Evolutionary conservation across 1,140 invertebrate species (phyloP).

Genomic region (Drosophila paulistorum): DNA sequence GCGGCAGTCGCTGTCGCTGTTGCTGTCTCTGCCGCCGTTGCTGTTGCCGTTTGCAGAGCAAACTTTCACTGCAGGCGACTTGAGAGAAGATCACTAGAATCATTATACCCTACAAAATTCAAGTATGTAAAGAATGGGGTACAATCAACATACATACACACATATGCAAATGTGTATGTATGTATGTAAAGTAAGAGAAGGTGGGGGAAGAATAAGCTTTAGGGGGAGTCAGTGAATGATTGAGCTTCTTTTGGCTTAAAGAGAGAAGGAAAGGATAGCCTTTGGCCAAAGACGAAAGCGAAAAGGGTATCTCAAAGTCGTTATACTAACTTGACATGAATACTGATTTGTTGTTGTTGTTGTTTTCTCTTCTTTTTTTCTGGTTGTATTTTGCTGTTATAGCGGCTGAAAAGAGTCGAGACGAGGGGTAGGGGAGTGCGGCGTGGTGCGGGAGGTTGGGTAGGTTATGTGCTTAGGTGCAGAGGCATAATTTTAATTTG

Average conservation of each 20-base stretch:
- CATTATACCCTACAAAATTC: constrained; percentile 15
- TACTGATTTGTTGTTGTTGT: not conserved
- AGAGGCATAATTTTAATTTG: constrained; percentile 75
- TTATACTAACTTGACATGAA: not conserved
- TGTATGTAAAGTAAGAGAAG: too few relatives aligned
- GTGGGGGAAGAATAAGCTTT: too few relatives aligned
- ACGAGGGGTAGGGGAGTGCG: not conserved
- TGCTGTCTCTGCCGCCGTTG: constrained; percentile 4
- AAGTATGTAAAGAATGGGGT: not conserved
- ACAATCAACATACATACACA: not conserved
- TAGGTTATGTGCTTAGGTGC: constrained; percentile 16
- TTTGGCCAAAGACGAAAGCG: too few relatives aligned
- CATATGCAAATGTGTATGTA: too few relatives aligned
- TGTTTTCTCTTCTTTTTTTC: not conserved
- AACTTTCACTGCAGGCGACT: constrained; percentile 68
- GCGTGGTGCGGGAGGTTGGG: not conserved
- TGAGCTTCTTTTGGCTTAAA: too few relatives aligned
- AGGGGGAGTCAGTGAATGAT: too few relatives aligned
- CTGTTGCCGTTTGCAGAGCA: constrained; percentile 28
- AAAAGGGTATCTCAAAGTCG: not conserved
- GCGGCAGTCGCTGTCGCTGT: constrained; percentile 15
- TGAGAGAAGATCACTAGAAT: constrained; percentile 68
- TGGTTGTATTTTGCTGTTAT: constrained; percentile 13
- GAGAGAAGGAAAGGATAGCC: too few relatives aligned
- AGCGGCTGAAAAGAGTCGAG: constrained; percentile 18